Evolutionary conservation across 23 tunicate genomes (phyloP).

Genomic region (Diplosoma virens): DNA sequence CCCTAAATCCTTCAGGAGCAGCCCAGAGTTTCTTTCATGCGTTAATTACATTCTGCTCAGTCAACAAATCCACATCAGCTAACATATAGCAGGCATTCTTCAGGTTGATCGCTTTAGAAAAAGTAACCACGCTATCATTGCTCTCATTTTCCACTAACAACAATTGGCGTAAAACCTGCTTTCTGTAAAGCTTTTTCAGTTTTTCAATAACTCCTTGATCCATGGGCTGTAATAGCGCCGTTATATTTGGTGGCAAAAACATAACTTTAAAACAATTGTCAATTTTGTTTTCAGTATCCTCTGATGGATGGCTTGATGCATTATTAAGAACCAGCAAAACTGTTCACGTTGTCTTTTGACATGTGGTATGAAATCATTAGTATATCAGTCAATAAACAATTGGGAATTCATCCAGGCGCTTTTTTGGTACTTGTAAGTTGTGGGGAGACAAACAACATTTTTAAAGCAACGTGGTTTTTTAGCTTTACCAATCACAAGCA

Average conservation of each 20-base stretch:
- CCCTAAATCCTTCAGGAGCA: not conserved
- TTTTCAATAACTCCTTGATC: too few species aligned
- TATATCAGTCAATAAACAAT: not conserved
- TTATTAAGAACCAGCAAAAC: too few species aligned
- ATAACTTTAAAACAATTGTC: too few species aligned
- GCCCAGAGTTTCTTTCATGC: not conserved
- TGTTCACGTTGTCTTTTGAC: not conserved
- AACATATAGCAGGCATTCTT: not conserved
- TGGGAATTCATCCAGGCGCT: not conserved
- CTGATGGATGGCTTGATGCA: too few species aligned
- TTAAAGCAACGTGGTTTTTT: too few species aligned
- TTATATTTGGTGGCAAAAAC: too few species aligned
- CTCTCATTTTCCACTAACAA: not conserved
- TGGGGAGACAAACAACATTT: too few species aligned
- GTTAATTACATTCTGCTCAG: not conserved
- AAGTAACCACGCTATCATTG: not conserved
- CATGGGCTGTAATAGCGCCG: too few species aligned
- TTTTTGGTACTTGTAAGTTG: not conserved
- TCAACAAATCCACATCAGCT: not conserved
- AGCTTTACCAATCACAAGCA: too few species aligned
- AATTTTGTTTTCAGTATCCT: too few species aligned
- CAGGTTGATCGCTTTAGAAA: not conserved
- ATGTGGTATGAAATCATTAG: not conserved
- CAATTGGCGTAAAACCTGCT: not conserved
- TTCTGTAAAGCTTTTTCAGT: not conserved